phyloP scores from a whole-genome alignment of 2,888 invertebrate species.

The Trissolcus brochymenae region DNA sequence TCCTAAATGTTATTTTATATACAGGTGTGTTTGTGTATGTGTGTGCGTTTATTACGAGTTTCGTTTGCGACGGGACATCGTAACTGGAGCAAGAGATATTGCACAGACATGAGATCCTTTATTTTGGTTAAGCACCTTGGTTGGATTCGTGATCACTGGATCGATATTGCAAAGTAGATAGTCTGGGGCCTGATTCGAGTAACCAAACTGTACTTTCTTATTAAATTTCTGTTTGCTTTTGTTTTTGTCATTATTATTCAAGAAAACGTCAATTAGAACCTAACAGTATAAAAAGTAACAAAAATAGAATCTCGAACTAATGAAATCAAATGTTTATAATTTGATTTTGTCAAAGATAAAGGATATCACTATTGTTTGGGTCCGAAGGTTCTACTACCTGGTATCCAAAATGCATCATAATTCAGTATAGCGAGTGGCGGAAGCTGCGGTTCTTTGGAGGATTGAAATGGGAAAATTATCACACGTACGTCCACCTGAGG shows the following conservation, averaged over 20 bases:
- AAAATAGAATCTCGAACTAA: too few relatives aligned
- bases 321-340: too few relatives aligned
- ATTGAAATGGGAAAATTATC: slow-evolving; percentile 62
- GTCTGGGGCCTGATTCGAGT: not conserved
- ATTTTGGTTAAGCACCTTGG: slow-evolving; percentile 16
- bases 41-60: slow-evolving; percentile 59
- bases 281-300: too few relatives aligned
- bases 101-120: slow-evolving; percentile 44
- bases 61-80: slow-evolving; percentile 22
- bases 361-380: too few relatives aligned
- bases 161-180: not conserved
- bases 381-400: too few relatives aligned
- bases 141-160: not conserved
- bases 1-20: slow-evolving; percentile 62
- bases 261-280: too few relatives aligned
- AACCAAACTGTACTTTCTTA: not conserved
- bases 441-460: not conserved
- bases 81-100: slow-evolving; percentile 24
- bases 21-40: slow-evolving; percentile 48
- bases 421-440: too few relatives aligned
- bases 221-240: too few relatives aligned
- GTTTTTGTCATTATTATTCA: too few relatives aligned
- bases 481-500: slow-evolving; percentile 84
- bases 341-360: too few relatives aligned
- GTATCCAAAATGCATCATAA: too few relatives aligned